Percentiles rank a stretch among this genome's conserved stretches.
Evolutionary conservation across 2,797 vertebrate genomes (phyloP).

Genomic region (Decapterus maruadsi): DNA sequence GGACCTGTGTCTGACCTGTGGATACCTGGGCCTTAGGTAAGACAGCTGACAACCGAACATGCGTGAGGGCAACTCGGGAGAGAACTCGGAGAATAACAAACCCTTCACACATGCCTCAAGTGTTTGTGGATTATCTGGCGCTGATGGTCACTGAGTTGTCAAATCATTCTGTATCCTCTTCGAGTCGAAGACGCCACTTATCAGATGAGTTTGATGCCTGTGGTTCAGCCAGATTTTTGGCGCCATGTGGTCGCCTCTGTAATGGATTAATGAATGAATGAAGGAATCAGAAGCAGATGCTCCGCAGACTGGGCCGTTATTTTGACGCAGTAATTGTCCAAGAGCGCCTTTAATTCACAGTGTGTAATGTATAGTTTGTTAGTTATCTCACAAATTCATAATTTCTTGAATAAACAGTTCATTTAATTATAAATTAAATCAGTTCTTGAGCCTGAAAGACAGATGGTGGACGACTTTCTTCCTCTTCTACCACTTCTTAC

Average conservation of each 20-base stretch:
- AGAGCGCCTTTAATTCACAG: background rate
- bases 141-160: conserved; percentile 10
- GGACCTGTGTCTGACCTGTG: conserved; percentile 55
- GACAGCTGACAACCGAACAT: conserved; percentile 20
- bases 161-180: conserved; percentile 41
- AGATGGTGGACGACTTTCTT: background rate
- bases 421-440: conserved; percentile 10
- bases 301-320: background rate
- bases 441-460: background rate
- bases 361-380: background rate
- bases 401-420: background rate
- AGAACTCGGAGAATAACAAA: background rate
- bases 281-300: conserved; percentile 21
- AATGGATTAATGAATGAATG: conserved; percentile 36
- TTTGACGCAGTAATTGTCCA: background rate
- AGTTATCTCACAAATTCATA: background rate
- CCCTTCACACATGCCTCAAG: conserved; percentile 23
- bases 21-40: conserved; percentile 75
- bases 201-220: conserved; percentile 12
- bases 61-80: conserved; percentile 1
- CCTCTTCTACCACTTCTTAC: conserved; percentile 23
- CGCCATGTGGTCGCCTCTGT: conserved; percentile 11
- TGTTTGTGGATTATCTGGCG: conserved; percentile 46
- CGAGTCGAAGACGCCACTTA: conserved; percentile 15
- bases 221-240: conserved; percentile 20